These are phyloP conservation scores for Dipodomys spectabilis DNA, from an alignment of 2,113 vertebrate species.

Conservation along the genomic window DNA sequence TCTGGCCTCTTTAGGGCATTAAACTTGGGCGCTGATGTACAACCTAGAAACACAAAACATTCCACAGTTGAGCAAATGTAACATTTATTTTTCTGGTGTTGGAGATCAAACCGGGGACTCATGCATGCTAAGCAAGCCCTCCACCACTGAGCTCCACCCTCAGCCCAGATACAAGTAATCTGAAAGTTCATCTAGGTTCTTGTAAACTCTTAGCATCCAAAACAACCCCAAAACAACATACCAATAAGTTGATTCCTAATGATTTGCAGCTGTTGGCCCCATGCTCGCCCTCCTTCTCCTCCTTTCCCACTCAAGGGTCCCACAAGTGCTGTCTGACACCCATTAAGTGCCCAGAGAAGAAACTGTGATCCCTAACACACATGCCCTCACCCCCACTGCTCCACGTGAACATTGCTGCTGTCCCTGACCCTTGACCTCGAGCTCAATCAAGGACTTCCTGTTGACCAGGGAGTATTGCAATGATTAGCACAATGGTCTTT, in stretches of 20 bases:
- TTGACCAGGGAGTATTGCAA: background rate
- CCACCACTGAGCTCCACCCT: background rate
- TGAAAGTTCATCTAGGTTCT: background rate
- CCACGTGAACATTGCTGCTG: background rate
- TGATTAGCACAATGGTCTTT: slow-evolving; percentile 16
- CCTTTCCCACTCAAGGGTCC: background rate
- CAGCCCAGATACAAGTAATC: background rate
- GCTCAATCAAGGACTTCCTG: slow-evolving; percentile 20
- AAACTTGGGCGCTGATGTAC: background rate
- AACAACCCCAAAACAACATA: background rate
- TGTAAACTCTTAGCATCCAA: background rate
- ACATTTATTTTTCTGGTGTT: background rate
- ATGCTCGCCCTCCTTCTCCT: background rate
- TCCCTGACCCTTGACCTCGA: slow-evolving; percentile 16
- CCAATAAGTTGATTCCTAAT: background rate
- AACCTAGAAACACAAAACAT: background rate
- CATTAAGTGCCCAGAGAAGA: background rate
- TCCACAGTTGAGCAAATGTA: background rate
- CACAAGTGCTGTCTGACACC: background rate
- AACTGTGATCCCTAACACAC: background rate
- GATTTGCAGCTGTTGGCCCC: background rate
- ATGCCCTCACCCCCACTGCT: background rate
- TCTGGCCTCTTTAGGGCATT: background rate
- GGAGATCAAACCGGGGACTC: background rate
- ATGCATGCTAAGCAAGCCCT: background rate